phyloP scores from a whole-genome alignment of 2,888 invertebrate species.

The Cyaniris semiargus region DNA sequence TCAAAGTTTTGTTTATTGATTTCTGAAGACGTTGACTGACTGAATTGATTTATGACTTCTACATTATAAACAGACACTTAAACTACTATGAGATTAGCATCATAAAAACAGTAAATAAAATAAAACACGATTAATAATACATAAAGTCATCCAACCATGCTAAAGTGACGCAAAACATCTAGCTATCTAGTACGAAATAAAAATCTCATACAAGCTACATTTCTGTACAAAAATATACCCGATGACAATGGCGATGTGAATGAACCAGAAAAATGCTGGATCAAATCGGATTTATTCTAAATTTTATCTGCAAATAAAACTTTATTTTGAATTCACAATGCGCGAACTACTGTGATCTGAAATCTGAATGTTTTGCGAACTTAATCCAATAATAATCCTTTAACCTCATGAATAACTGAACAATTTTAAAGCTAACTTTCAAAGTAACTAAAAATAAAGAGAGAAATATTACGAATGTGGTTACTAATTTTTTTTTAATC shows the following conservation, averaged over 20 bases:
- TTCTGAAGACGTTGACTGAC: no score
- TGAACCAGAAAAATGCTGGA: not conserved
- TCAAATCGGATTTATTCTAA: conserved; percentile 2
- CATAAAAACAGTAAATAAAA: no score
- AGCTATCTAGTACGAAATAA: no score
- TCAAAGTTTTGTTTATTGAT: not conserved
- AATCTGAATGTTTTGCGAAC: not conserved
- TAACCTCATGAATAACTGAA: not conserved
- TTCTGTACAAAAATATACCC: not conserved
- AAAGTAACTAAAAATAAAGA: not conserved
- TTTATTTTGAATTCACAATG: not conserved
- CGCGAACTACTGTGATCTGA: not conserved
- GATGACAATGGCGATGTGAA: not conserved
- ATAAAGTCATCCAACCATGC: not conserved
- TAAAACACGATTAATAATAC: not conserved
- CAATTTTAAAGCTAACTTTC: not conserved
- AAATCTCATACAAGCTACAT: not conserved
- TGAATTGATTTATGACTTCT: no score
- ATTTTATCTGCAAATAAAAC: not conserved
- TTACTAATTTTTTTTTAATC: no score
- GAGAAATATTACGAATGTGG: not conserved
- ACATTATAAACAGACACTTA: no score
- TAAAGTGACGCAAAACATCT: not conserved
- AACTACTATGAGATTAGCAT: no score
- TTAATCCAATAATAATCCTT: not conserved